phyloP scores from a whole-genome alignment of 2,113 vertebrate species.

The Philantomba maxwellii region DNA sequence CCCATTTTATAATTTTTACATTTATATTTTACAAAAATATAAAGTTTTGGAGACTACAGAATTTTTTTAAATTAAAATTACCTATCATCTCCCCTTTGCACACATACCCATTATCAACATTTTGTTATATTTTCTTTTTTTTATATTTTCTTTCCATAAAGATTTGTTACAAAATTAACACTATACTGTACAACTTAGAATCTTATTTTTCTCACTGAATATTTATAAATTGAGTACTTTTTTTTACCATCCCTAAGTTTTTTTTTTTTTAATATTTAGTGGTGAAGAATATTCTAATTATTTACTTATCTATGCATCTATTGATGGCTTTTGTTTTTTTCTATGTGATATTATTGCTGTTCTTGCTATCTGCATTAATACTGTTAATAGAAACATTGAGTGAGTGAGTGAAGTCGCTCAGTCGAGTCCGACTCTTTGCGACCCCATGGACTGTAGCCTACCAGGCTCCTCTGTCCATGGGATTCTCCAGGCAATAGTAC shows the following conservation, averaged over 20 bases:
- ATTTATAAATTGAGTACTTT: not conserved
- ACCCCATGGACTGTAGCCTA: rapidly evolving
- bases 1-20: not conserved
- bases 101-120: not conserved
- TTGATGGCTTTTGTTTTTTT: not conserved
- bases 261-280: not conserved
- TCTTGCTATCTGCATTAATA: slow-evolving; percentile 1
- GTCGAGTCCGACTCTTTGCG: not conserved
- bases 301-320: not conserved
- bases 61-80: not conserved
- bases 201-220: not conserved
- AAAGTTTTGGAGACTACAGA: not conserved
- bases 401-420: no score
- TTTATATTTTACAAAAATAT: not conserved
- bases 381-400: not conserved
- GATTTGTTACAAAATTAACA: not conserved
- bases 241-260: not conserved
- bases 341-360: not conserved
- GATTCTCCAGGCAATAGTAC: no score
- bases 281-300: not conserved
- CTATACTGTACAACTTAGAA: not conserved
- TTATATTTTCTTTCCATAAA: not conserved
- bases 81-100: not conserved
- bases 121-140: not conserved
- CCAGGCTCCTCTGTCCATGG: not conserved